Evolutionary conservation across 2,888 invertebrate genomes (phyloP).

Genomic region (Drosophila setosimentum): DNA sequence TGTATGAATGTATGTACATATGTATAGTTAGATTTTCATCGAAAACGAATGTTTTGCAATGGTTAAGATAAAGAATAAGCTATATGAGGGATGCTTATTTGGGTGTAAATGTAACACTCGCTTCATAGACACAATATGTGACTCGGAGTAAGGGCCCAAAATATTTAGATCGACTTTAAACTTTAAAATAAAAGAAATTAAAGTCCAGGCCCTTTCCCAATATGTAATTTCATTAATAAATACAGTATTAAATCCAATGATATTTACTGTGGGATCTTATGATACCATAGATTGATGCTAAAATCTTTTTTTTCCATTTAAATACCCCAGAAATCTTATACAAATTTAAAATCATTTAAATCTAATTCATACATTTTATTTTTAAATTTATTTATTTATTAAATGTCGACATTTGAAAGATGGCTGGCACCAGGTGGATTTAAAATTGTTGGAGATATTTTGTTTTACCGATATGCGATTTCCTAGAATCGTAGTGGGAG

Average conservation of each 20-base stretch:
- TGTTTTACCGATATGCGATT: too few relatives aligned
- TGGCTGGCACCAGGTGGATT: background rate
- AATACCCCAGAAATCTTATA: too few relatives aligned
- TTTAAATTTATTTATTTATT: background rate
- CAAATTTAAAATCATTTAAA: too few relatives aligned
- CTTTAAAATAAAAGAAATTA: background rate
- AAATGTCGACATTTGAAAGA: background rate
- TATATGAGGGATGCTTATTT: conserved; percentile 3
- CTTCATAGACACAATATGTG: background rate
- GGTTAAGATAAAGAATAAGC: background rate
- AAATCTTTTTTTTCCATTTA: too few relatives aligned
- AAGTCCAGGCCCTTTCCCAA: background rate
- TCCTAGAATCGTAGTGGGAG: too few relatives aligned
- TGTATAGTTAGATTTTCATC: background rate
- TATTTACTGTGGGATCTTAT: background rate
- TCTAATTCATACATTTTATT: background rate
- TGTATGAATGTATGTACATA: background rate
- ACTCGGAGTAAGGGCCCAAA: too few relatives aligned
- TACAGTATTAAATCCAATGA: too few relatives aligned
- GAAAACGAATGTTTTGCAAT: background rate
- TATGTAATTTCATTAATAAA: background rate
- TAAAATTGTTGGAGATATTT: too few relatives aligned
- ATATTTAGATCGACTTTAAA: background rate
- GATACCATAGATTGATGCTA: too few relatives aligned
- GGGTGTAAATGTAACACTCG: background rate